Evolutionary conservation across 2,113 vertebrate species (phyloP).

Genomic region (Ardeotis arabs): DNA sequence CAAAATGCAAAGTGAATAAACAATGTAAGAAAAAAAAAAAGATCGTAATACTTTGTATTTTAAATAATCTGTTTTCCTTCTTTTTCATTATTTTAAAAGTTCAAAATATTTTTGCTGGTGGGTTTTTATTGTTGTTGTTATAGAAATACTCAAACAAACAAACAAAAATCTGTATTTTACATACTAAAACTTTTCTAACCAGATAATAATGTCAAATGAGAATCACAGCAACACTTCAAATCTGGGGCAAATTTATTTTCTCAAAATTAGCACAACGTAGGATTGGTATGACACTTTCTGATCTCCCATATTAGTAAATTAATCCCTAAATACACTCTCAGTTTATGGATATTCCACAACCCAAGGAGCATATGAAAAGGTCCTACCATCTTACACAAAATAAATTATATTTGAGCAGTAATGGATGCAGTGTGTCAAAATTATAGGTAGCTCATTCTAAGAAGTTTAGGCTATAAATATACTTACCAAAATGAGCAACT

Average conservation of each 20-base stretch:
- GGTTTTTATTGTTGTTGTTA: background rate
- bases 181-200: background rate
- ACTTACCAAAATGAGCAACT: constrained; percentile 88
- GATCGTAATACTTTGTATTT: background rate
- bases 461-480: background rate
- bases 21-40: background rate
- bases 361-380: background rate
- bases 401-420: background rate
- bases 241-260: background rate
- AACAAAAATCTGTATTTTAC: background rate
- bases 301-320: background rate
- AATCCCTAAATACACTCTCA: background rate
- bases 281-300: background rate
- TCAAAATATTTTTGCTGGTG: background rate
- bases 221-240: background rate
- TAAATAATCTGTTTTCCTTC: background rate
- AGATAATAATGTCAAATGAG: background rate
- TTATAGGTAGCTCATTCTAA: background rate
- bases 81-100: background rate
- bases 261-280: background rate
- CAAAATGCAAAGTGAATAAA: background rate
- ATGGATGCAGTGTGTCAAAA: background rate
- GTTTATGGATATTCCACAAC: background rate
- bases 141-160: background rate
- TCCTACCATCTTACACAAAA: background rate